Evolutionary conservation across 2,113 vertebrate species (phyloP).

Genomic region (Aleadryas rufinucha): DNA sequence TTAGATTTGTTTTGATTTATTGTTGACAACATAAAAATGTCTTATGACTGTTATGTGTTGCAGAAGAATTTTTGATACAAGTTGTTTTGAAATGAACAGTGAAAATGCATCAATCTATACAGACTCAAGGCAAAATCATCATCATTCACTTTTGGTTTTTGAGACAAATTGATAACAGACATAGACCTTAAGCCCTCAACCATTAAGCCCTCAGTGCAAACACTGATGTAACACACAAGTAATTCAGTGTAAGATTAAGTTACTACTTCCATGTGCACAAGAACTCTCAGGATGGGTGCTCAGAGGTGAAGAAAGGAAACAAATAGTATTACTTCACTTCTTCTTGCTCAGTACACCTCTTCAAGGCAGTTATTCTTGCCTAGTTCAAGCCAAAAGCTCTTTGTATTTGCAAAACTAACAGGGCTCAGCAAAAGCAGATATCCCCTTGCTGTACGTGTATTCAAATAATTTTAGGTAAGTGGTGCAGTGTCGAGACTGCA

Average conservation of each 20-base stretch:
- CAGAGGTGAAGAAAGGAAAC: not conserved
- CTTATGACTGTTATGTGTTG: not conserved
- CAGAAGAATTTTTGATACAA: not conserved
- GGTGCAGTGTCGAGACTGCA: not conserved
- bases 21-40: not conserved
- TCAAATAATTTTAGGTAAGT: not conserved
- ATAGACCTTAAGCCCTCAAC: not conserved
- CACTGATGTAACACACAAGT: not conserved
- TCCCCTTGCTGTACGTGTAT: rapidly evolving
- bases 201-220: not conserved
- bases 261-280: not conserved
- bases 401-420: not conserved
- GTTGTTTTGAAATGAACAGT: not conserved
- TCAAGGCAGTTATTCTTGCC: not conserved
- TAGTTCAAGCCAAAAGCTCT: not conserved
- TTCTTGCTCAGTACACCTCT: not conserved
- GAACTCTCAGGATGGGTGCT: not conserved
- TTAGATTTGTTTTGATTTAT: not conserved
- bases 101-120: not conserved
- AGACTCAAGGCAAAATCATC: not conserved
- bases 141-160: not conserved
- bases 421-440: not conserved
- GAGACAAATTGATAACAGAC: not conserved
- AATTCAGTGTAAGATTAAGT: not conserved
- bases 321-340: not conserved